A percentile compares a stretch with the other conserved stretches of the same genome.
Conservation (phyloP, 2,797 vertebrate species). For the Chelidonichthys spinosus region DNA sequence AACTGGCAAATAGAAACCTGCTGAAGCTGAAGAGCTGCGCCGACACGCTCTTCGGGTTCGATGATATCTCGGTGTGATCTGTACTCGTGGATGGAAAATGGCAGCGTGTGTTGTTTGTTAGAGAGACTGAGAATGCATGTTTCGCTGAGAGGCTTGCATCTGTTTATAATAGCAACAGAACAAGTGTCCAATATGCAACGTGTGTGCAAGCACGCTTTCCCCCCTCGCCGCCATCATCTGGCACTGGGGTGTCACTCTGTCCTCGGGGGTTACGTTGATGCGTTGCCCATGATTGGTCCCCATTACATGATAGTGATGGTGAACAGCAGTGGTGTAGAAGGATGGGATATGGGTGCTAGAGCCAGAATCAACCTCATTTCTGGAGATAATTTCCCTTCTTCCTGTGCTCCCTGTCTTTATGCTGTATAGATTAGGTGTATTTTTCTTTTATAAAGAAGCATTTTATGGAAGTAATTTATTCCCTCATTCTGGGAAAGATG, state of each 20-base stretch:
- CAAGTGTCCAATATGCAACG: slow-evolving; percentile 30
- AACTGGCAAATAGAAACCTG: slow-evolving; percentile 83
- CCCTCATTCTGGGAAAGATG: too few species aligned
- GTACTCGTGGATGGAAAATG: slow-evolving; percentile 30
- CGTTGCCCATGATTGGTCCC: slow-evolving; percentile 36
- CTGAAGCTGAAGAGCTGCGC: slow-evolving; percentile 69
- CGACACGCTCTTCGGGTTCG: slow-evolving; percentile 48
- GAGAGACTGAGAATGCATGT: slow-evolving; percentile 10
- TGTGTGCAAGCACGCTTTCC: slow-evolving; percentile 36
- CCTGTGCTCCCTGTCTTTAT: too few species aligned
- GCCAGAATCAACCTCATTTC: too few species aligned
- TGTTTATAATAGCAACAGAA: slow-evolving; percentile 60
- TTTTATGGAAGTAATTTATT: too few species aligned
- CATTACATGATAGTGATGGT: slow-evolving; percentile 60
- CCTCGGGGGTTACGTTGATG: slow-evolving; percentile 61
- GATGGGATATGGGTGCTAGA: slow-evolving; percentile 7
- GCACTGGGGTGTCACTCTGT: slow-evolving; percentile 51
- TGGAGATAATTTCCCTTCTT: too few species aligned
- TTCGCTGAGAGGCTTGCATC: slow-evolving; percentile 28
- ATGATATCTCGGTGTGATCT: slow-evolving; percentile 34
- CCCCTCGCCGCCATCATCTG: slow-evolving; percentile 53
- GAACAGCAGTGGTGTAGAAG: slow-evolving; percentile 41
- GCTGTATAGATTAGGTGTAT: too few species aligned
- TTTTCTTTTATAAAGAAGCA: too few species aligned
- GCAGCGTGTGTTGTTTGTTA: slow-evolving; percentile 39